phyloP scores from a whole-genome alignment of 2,888 invertebrate genomes.

The Ryuthela nishihirai region DNA sequence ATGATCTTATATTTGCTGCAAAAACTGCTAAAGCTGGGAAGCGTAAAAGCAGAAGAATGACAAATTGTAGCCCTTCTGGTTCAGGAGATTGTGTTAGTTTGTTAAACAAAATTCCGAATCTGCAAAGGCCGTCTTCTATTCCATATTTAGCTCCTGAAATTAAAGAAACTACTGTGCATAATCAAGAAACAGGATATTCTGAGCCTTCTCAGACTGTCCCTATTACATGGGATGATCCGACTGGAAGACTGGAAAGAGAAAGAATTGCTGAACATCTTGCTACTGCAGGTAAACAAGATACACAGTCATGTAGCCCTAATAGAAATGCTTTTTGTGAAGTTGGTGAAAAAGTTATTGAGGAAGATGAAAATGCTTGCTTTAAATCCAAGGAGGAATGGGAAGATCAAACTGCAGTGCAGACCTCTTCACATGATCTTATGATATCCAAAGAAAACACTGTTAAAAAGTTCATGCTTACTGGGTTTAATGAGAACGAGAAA shows the following conservation, averaged over 20 bases:
- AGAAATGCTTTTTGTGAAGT: conserved; percentile 19
- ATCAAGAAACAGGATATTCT: conserved; percentile 10
- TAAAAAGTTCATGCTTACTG: conserved; percentile 48
- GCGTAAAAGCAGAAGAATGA: conserved; percentile 3
- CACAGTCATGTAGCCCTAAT: conserved; percentile 43
- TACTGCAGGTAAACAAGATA: conserved; percentile 45
- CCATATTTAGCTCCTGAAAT: background rate
- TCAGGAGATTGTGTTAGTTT: conserved; percentile 7
- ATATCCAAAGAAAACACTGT: background rate
- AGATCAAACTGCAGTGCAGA: no score
- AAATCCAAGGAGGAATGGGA: no score
- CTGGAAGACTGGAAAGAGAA: conserved; percentile 46
- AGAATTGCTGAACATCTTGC: conserved; percentile 44
- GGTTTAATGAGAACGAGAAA: conserved; percentile 48
- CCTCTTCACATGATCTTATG: background rate
- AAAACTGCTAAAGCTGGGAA: conserved; percentile 29
- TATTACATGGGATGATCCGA: conserved; percentile 53
- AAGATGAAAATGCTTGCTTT: no score
- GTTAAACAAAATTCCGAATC: conserved; percentile 3
- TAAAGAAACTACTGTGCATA: background rate
- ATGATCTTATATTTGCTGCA: conserved; percentile 35
- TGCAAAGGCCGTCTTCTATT: conserved; percentile 1
- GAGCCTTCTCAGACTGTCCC: conserved; percentile 46
- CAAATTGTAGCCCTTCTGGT: conserved; percentile 10
- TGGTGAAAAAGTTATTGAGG: no score